Conservation (phyloP, 1,140 invertebrate species). For the Teleogryllus occipitalis region DNA sequence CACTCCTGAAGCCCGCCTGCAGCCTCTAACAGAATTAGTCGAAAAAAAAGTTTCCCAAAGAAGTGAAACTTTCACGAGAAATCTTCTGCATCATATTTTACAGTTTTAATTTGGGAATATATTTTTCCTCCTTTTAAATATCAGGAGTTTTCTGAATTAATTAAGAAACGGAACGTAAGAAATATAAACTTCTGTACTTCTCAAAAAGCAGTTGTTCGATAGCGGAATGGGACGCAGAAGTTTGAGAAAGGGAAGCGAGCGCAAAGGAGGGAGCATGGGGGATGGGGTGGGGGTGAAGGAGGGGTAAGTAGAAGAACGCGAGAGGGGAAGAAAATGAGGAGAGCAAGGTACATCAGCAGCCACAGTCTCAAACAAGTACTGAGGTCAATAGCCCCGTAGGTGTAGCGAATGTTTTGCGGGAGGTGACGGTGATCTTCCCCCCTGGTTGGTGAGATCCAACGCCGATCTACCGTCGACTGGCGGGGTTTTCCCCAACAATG, state of each 20-base stretch:
- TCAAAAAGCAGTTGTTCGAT: not conserved
- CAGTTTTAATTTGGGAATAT: conserved; percentile 2
- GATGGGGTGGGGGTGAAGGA: no score
- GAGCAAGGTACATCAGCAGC: no score
- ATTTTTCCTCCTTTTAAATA: not conserved
- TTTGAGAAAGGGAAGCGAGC: not conserved
- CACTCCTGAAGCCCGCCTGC: not conserved
- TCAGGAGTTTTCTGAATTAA: conserved; percentile 5
- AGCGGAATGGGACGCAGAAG: not conserved
- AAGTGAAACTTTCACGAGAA: not conserved
- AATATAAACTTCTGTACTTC: conserved; percentile 5
- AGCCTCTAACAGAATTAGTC: not conserved
- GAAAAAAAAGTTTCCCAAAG: not conserved
- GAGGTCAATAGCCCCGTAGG: no score
- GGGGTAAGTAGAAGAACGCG: no score
- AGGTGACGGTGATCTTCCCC: no score
- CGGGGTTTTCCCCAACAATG: no score
- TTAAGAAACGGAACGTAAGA: conserved; percentile 4
- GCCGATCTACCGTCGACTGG: no score
- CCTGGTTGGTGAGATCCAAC: no score
- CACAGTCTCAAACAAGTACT: no score
- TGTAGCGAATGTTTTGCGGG: no score
- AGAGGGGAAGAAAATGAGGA: no score
- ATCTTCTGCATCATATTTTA: not conserved
- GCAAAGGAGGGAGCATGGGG: not conserved